Evolutionary conservation across 2,888 invertebrate genomes (phyloP), one percentile per base, ranked within the genome.

Genomic region (Cerceris rybyensis): DNA sequence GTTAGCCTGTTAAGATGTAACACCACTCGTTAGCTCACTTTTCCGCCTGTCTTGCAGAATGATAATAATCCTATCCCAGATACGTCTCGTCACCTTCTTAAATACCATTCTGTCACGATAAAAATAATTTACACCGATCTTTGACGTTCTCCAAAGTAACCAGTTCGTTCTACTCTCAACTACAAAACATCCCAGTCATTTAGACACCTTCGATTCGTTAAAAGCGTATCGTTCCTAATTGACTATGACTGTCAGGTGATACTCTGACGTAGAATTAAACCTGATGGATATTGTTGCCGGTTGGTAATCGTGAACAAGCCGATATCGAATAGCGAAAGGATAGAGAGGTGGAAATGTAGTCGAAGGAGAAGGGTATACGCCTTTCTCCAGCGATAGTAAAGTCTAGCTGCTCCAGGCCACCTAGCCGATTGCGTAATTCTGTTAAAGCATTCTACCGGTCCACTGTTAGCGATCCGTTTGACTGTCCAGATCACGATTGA

Each of bases 401-500:
- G 75, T 82, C 69, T 70, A 66, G 66, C 59, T 77, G 76, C 82
- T 74, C 59, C 64, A 11, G 82, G 82, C 64, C 70, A 79, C 70
- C 65, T 58, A 71, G 65, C 59, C 28, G 73, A 68, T 82, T 82
- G 72, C 79, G 82, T 76, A 82, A 82, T 74, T 82, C 77, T 49
- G 65, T 58, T 55, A 8, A 67, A 70, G 70, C 78, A 80, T 80
- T 80, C 80, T 75, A 65, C 67, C 6, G 68, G 78, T 71, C 71
- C 74, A 67, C 78, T 70, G 75, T 82, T 81, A 69, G 75, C 81
- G 71, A 81, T 82, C 78, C 69, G 75, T 78, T 78, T 49, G 81
- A 82, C 82, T 84, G 80, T 82, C 75, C 85, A 78, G 83, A 83
- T 83, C 84, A 82, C 84, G 85, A 86, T 77, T 78, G 83, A 86